Percentiles rank a stretch among this genome's conserved stretches.
Conservation (phyloP, 92 coral and sea anemone genomes). For the Parazoanthus darwini region DNA sequence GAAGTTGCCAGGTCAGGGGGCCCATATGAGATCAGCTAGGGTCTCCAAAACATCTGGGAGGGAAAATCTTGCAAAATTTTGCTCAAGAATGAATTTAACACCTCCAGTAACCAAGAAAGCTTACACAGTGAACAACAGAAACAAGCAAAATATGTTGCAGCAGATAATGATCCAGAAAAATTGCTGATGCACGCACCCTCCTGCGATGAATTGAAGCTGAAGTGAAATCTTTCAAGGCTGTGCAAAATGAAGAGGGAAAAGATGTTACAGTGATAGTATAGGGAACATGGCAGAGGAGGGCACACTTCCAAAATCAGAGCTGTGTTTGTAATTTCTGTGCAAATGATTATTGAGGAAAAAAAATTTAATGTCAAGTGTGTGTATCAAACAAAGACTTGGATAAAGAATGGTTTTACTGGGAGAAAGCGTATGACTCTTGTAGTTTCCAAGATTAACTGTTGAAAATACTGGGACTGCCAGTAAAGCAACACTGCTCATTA, state of each 20-base stretch:
- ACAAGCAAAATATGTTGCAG: constrained; percentile 7
- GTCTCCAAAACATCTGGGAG: too few relatives aligned
- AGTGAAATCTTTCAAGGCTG: background rate
- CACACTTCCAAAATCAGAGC: constrained; percentile 51
- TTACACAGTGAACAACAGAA: background rate
- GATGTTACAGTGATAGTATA: constrained; percentile 5
- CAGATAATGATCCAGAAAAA: constrained; percentile 5
- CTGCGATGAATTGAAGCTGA: constrained; percentile 7
- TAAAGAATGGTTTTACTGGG: constrained; percentile 49
- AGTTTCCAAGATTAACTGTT: constrained; percentile 59
- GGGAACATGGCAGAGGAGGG: constrained; percentile 9
- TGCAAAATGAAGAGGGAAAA: background rate
- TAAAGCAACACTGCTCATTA: constrained; percentile 40
- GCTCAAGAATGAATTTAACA: constrained; percentile 1
- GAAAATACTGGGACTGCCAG: constrained; percentile 70
- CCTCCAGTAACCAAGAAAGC: constrained; percentile 8
- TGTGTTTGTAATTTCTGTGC: too few relatives aligned
- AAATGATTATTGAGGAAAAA: too few relatives aligned
- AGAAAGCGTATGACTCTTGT: constrained; percentile 52
- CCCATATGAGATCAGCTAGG: background rate
- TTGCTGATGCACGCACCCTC: constrained; percentile 9
- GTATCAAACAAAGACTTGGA: constrained; percentile 41
- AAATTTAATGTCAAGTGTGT: too few relatives aligned
- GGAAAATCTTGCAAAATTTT: constrained; percentile 13
- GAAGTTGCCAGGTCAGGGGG: too few relatives aligned